A percentile compares a stretch with the other conserved stretches of the same genome.
Evolutionary conservation across 2,113 vertebrate species (phyloP).

Genomic region (Passer domesticus): DNA sequence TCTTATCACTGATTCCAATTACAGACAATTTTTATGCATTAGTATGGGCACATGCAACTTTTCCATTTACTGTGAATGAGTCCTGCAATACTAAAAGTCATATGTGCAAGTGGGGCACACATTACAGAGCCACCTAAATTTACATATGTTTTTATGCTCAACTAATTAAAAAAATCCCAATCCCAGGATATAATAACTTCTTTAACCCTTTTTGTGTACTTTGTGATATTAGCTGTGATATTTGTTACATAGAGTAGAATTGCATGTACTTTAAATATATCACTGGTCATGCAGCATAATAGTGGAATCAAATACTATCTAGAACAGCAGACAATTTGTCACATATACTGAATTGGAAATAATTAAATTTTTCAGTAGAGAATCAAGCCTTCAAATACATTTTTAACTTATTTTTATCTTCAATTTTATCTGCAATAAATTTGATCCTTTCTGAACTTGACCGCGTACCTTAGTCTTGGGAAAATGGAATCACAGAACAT

Average conservation of each 20-base stretch:
- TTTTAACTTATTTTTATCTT: neutral
- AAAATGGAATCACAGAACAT: neutral
- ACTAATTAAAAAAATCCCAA: neutral
- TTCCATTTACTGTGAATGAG: neutral
- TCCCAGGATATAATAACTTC: neutral
- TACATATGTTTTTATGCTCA: neutral
- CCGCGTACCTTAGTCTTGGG: neutral
- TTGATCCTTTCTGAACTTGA: neutral
- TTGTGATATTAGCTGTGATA: neutral
- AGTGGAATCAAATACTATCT: neutral
- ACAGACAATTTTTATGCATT: neutral
- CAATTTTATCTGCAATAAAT: slow-evolving; percentile 5
- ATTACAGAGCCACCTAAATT: neutral
- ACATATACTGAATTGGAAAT: neutral
- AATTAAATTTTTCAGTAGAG: neutral
- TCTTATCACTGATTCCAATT: neutral
- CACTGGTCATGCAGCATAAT: neutral
- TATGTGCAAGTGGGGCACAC: neutral
- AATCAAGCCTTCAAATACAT: neutral
- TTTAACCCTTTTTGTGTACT: neutral
- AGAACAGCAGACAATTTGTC: neutral
- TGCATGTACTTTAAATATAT: neutral
- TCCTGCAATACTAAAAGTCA: neutral
- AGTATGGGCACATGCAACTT: neutral
- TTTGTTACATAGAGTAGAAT: neutral